A percentile compares a stretch with the other conserved stretches of the same genome.
phyloP scores from a whole-genome alignment of 2,113 vertebrate genomes.

The Sminthopsis crassicaudata region DNA sequence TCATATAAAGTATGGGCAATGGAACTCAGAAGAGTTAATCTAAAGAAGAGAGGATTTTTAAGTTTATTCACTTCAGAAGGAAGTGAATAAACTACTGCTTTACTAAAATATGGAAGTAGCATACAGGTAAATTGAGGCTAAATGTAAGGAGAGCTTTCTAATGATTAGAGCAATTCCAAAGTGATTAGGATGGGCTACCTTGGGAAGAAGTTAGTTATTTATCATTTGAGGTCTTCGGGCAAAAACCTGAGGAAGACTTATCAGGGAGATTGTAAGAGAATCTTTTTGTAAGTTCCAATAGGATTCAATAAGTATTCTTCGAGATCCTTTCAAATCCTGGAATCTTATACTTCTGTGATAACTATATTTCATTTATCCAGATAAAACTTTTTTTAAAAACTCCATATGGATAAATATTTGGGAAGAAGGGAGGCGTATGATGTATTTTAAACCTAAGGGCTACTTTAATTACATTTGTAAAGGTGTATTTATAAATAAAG shows the following conservation, averaged over 20 bases:
- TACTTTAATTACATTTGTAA: not conserved
- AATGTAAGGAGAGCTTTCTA: not conserved
- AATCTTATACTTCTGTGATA: not conserved
- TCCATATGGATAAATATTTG: not conserved
- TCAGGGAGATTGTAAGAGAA: not conserved
- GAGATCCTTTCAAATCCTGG: not conserved
- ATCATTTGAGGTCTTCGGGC: not conserved
- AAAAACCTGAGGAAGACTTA: not conserved
- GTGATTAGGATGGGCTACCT: not conserved
- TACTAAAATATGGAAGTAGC: not conserved
- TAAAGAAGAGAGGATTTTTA: not conserved
- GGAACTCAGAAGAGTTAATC: not conserved
- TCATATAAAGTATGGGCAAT: not conserved
- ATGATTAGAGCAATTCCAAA: not conserved
- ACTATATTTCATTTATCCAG: not conserved
- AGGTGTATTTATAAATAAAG: no score
- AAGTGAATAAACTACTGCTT: not conserved
- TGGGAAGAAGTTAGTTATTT: not conserved
- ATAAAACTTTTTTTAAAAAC: conserved; percentile 29
- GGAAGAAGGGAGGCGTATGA: not conserved
- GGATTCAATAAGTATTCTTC: not conserved
- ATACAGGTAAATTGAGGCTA: not conserved
- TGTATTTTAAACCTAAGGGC: not conserved
- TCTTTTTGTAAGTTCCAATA: not conserved
- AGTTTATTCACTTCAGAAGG: not conserved